A percentile compares a stretch with the other conserved stretches of the same genome.
phyloP scores from a whole-genome alignment of 2,797 vertebrate genomes.

The Liasis olivaceus region DNA sequence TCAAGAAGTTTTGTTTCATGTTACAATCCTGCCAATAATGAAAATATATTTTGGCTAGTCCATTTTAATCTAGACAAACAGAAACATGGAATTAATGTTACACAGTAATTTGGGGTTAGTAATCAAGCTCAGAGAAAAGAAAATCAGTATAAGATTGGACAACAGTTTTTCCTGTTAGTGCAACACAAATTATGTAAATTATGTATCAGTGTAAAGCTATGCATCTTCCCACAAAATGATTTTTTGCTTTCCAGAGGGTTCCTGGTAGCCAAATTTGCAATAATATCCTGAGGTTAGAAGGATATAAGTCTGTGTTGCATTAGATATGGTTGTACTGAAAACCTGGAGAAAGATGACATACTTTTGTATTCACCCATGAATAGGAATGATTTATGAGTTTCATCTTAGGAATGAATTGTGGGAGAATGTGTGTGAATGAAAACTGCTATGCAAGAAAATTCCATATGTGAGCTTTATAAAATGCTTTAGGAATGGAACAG shows the following conservation, averaged over 20 bases:
- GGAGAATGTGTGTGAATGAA: not conserved
- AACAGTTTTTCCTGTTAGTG: not conserved
- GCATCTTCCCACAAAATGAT: not conserved
- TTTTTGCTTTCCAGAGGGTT: not conserved
- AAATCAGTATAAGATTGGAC: not conserved
- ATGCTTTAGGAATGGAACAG: not conserved
- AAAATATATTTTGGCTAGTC: constrained; percentile 8
- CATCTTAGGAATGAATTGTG: not conserved
- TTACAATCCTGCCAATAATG: constrained; percentile 11
- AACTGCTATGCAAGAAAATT: not conserved
- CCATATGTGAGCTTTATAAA: not conserved
- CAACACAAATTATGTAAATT: not conserved
- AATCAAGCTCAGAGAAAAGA: not conserved
- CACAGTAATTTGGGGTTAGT: not conserved
- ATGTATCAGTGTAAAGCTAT: not conserved
- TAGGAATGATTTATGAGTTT: not conserved
- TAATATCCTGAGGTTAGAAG: not conserved
- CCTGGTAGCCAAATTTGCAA: not conserved
- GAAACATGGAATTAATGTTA: constrained; percentile 20
- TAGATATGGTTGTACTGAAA: not conserved
- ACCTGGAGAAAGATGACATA: not conserved
- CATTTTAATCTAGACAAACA: not conserved
- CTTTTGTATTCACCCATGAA: not conserved
- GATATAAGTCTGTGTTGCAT: constrained; percentile 2
- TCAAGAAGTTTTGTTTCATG: constrained; percentile 15